Percentiles rank a stretch among this genome's conserved stretches.
Evolutionary conservation across 2,888 invertebrate species (phyloP).

Genomic region (Antheraea assamensis): DNA sequence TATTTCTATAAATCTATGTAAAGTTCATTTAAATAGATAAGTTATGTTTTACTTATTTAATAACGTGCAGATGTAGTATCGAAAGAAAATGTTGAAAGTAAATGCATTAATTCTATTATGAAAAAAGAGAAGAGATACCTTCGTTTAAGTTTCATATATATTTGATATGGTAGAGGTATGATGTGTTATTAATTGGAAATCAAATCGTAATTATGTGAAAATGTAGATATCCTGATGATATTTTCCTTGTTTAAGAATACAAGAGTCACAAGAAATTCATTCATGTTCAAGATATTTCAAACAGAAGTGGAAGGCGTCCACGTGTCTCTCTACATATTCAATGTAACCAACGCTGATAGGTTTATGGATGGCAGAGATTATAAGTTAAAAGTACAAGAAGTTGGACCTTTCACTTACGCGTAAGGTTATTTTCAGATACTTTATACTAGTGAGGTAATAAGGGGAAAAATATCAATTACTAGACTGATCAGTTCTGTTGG

Average conservation of each 20-base stretch:
- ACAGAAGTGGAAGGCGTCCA: slow-evolving; percentile 85
- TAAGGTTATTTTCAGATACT: slow-evolving; percentile 60
- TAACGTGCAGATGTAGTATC: too few species aligned
- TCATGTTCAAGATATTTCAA: slow-evolving; percentile 83
- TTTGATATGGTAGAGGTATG: not conserved
- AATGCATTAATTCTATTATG: too few species aligned
- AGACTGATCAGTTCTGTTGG: too few species aligned
- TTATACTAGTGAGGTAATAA: not conserved
- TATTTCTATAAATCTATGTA: too few species aligned
- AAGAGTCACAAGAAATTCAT: slow-evolving; percentile 78
- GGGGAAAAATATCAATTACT: too few species aligned
- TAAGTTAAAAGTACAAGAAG: slow-evolving; percentile 86
- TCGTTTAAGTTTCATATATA: too few species aligned
- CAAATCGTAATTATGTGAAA: not conserved
- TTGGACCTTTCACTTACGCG: slow-evolving; percentile 93
- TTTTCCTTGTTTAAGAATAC: slow-evolving; percentile 38
- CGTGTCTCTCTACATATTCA: slow-evolving; percentile 87
- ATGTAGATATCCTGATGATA: not conserved
- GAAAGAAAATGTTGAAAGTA: too few species aligned
- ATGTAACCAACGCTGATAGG: slow-evolving; percentile 88
- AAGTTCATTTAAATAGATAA: not conserved
- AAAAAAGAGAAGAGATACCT: too few species aligned
- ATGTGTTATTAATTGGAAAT: not conserved
- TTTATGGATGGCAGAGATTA: slow-evolving; percentile 84
- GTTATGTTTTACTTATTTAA: too few species aligned